phyloP scores from a whole-genome alignment of 2,888 invertebrate genomes.

The Scrobipalpa atriplicella region DNA sequence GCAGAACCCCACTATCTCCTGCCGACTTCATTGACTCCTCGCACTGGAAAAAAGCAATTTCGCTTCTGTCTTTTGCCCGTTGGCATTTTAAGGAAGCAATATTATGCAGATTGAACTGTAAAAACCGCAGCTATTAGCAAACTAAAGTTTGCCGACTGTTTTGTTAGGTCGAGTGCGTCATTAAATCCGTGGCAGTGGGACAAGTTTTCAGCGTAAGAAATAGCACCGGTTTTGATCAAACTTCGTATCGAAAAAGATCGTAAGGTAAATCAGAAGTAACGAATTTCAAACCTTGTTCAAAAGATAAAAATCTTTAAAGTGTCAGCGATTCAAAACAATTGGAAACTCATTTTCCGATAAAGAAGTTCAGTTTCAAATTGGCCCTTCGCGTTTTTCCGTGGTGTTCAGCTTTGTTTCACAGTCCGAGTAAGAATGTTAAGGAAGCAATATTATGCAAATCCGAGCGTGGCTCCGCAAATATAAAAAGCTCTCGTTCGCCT shows the following conservation, averaged over 20 bases:
- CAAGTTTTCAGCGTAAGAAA: constrained; percentile 2
- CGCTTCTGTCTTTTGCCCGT: constrained; percentile 54
- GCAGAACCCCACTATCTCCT: constrained; percentile 63
- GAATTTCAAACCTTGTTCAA: background rate
- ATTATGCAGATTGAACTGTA: constrained; percentile 69
- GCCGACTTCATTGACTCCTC: constrained; percentile 72
- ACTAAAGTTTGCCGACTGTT: constrained; percentile 19
- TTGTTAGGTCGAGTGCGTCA: constrained; percentile 21
- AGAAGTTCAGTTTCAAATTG: constrained; percentile 21
- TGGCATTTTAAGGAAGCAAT: constrained; percentile 79
- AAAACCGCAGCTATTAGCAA: constrained; percentile 40
- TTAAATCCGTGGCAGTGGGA: constrained; percentile 10
- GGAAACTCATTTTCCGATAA: constrained; percentile 24
- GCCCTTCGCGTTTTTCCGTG: constrained; percentile 39
- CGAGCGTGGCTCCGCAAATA: constrained; percentile 76
- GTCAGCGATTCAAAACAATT: constrained; percentile 25
- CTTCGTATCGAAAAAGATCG: background rate
- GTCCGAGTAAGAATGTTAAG: constrained; percentile 73
- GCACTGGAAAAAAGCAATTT: constrained; percentile 76
- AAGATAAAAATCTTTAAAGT: constrained; percentile 25
- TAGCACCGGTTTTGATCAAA: background rate
- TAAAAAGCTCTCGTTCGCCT: constrained; percentile 76
- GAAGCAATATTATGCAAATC: constrained; percentile 83
- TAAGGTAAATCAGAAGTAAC: constrained; percentile 2
- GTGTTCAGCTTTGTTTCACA: constrained; percentile 63